These are phyloP conservation scores for Patiria pectinifera DNA, from an alignment of 53 echinoderm and acorn worm genomes.

Conservation along the genomic window DNA sequence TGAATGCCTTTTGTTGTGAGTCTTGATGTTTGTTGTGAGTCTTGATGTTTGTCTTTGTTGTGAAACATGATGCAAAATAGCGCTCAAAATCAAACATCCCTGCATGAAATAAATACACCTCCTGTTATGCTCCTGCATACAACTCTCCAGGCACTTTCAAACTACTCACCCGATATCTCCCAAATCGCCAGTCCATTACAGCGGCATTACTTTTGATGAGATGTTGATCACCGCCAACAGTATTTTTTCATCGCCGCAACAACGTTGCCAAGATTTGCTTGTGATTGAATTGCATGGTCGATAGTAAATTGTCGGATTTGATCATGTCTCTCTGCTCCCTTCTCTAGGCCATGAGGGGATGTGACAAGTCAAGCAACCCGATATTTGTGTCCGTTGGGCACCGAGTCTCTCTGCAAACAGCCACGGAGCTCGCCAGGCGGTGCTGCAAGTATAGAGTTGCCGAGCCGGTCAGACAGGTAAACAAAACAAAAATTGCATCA, in stretches of 20 bases:
- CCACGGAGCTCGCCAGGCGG: conserved; percentile 58
- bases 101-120: too few species aligned
- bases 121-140: too few species aligned
- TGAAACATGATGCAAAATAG: too few species aligned
- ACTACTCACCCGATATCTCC: not conserved
- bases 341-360: conserved; percentile 70
- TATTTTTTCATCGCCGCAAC: not conserved
- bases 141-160: not conserved
- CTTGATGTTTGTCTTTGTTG: too few species aligned
- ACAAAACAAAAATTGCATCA: not conserved
- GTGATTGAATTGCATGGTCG: conserved; percentile 4
- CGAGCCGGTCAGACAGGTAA: conserved; percentile 93
- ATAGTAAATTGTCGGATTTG: not conserved
- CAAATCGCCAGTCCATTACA: not conserved
- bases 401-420: conserved; percentile 73
- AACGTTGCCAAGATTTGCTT: not conserved
- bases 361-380: conserved; percentile 61
- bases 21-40: too few species aligned
- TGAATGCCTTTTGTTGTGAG: too few species aligned
- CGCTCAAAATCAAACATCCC: too few species aligned
- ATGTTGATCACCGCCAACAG: not conserved
- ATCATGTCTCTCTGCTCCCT: not conserved
- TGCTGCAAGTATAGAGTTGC: conserved; percentile 84
- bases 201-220: not conserved
- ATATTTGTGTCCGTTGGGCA: conserved; percentile 91